Conservation (phyloP, 1,140 invertebrate genomes). For the Dysdera silvatica region DNA sequence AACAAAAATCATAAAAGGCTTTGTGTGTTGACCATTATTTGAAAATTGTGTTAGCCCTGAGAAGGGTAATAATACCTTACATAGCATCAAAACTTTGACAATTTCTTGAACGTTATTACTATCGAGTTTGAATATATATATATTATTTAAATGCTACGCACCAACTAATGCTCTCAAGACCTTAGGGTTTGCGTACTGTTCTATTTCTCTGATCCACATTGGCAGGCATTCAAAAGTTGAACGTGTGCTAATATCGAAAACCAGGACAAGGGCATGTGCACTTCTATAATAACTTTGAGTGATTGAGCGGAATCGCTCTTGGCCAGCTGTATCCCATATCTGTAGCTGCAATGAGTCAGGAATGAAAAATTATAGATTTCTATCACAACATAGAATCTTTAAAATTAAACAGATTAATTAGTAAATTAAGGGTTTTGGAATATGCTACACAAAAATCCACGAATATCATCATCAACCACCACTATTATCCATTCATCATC, state of each 20-base stretch:
- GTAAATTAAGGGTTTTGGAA: too few species aligned
- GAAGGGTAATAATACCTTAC: too few species aligned
- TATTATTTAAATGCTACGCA: slow-evolving; percentile 43
- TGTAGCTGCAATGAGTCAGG: slow-evolving; percentile 64
- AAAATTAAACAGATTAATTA: too few species aligned
- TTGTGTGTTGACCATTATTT: too few species aligned
- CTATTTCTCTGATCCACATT: slow-evolving; percentile 91
- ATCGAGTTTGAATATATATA: background rate
- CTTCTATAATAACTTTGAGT: slow-evolving; percentile 97
- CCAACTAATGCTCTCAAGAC: slow-evolving; percentile 86
- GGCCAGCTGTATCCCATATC: slow-evolving; percentile 97
- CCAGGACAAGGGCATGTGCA: slow-evolving; percentile 91
- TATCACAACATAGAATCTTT: background rate
- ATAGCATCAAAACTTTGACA: background rate
- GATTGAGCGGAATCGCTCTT: slow-evolving; percentile 92
- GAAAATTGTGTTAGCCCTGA: too few species aligned
- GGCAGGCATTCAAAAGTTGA: slow-evolving; percentile 93
- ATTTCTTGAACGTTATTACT: background rate
- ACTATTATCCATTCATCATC: too few species aligned
- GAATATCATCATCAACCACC: too few species aligned
- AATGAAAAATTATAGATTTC: slow-evolving; percentile 21
- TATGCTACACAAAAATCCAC: too few species aligned
- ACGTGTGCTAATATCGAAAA: slow-evolving; percentile 95
- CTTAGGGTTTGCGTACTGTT: slow-evolving; percentile 81
- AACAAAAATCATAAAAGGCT: too few species aligned